Base-by-base conservation (phyloP, 2,113 vertebrate species). In the Lathamus discolor region DNA sequence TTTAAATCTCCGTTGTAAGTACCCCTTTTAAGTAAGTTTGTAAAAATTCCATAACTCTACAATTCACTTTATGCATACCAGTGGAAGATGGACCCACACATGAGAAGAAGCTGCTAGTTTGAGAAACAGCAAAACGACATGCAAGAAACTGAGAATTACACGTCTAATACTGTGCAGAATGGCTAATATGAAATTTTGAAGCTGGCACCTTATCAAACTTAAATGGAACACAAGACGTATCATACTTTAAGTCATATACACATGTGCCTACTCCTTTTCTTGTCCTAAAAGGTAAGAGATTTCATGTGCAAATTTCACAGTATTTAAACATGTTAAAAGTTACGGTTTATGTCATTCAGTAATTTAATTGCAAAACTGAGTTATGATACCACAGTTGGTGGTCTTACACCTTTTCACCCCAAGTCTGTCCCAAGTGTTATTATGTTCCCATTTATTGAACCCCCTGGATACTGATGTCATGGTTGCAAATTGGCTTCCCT, bases 371-470 rank as follows among this genome's bases (percentile, higher is more conserved):
- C 59, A 82, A 87, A 95, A 73, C 18, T 43, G 59, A 94, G 49
- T 73, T 91, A 66, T 64, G 93, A 17, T 70, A 64, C 59, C 83
- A 63, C 17, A 77, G 78, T 82, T 73, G 83, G 74, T 4, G 22
- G 31, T 59, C 51, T n/a, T 52, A 49, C 72, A 93, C 69, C 80
- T 96, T 96, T 87, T 89, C 76, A 95, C 89, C 70, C 73, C 10
- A 78, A 83, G 54, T 66, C 61, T 51, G 64, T 96, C 93, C 90
- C 96, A 78, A 89, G 92, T 39, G 94, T 54, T 92, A 87, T 95
- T 93, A 86, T 88, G 83, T 93, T 97, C 96, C 96, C 95, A 97
- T 98, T 97, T 98, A 95, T 44, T 91, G 96, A 98, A 97, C 97
- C 68, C 87, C 84, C 75, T 95, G 92, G 95, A 97, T 97, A 96